Evolutionary conservation across 2,113 vertebrate species (phyloP), one percentile per base, ranked within the genome.

Genomic region (Perccottus glenii): DNA sequence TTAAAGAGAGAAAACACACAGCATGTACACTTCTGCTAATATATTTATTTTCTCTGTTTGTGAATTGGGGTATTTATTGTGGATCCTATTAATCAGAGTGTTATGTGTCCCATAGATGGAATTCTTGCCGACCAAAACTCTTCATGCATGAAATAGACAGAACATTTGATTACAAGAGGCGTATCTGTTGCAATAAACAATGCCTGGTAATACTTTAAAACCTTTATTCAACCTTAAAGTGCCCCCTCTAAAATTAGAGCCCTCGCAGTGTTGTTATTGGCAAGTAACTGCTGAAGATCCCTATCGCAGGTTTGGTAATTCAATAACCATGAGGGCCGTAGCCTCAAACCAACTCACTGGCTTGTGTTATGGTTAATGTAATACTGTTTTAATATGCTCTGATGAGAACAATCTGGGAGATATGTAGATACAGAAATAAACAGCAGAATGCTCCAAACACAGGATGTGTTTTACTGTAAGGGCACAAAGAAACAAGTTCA

Each of bases 261-360:
- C 85, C 86, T 90, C 83, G 85, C 82, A 87, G 83, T 58, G 91
- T 94, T 92, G 73, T 87, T 82, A 72, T 91, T 95, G 93, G 93
- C 92, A 92, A 84, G 27, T 81, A 86, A 80, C 88, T 84, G 77
- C 85, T 80, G 85, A 44, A 78, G 83, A 94, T 95, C 89, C 80
- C 72, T 92, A 94, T 94, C 94, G 80, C 75, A 83, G 82, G 63
- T 76, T 19, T 42, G 40, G 45, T 93, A 94, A 94, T 92, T 91
- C 92, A 94, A 94, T 94, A 90, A 87, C 88, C 84, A 91, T 67
- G 66, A 69, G 78, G 90, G 90, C 45, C 60, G 75, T 82, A 81
- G 85, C 78, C 78, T 64, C 70, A 15, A 79, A 87, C 82, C 80
- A 82, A 53, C 68, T 66, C 73, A 55, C 62, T 68, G 66, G 85